Evolutionary conservation across 2,888 invertebrate genomes (phyloP).

Genomic region (Acleris emargana): DNA sequence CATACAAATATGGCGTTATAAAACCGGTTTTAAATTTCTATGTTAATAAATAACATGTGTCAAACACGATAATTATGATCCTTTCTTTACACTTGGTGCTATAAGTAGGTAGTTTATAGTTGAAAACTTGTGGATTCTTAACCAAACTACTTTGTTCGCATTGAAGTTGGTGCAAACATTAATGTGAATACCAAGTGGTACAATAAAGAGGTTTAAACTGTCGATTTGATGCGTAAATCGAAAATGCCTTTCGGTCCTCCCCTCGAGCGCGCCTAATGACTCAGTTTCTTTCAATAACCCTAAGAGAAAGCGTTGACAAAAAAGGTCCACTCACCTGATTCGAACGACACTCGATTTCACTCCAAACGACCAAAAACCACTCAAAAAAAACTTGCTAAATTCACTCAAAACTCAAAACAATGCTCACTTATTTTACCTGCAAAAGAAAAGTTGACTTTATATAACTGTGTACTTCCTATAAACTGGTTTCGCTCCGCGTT

Average conservation of each 20-base stretch:
- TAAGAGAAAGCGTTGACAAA: constrained; percentile 56
- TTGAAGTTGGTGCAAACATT: too few species aligned
- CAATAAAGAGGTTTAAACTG: not conserved
- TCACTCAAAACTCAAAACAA: constrained; percentile 56
- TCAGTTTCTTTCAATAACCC: constrained; percentile 50
- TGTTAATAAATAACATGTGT: too few species aligned
- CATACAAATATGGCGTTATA: too few species aligned
- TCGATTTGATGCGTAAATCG: not conserved
- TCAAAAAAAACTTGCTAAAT: constrained; percentile 51
- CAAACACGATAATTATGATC: too few species aligned
- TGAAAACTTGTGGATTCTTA: too few species aligned
- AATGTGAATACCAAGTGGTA: not conserved
- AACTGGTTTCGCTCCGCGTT: constrained; percentile 54
- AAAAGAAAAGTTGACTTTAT: constrained; percentile 70
- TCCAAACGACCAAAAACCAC: constrained; percentile 51
- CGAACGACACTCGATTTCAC: constrained; percentile 57
- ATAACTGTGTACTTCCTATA: constrained; percentile 71
- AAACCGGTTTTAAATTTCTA: too few species aligned
- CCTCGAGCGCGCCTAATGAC: constrained; percentile 38
- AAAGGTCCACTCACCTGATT: constrained; percentile 61
- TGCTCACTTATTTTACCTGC: constrained; percentile 54
- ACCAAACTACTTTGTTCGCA: too few species aligned
- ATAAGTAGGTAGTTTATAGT: too few species aligned
- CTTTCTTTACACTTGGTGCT: too few species aligned
- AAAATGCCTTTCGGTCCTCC: constrained; percentile 22